A percentile compares a stretch with the other conserved stretches of the same genome.
Conservation (phyloP, 2,113 vertebrate genomes). For the Chascanopsetta lugubris region DNA sequence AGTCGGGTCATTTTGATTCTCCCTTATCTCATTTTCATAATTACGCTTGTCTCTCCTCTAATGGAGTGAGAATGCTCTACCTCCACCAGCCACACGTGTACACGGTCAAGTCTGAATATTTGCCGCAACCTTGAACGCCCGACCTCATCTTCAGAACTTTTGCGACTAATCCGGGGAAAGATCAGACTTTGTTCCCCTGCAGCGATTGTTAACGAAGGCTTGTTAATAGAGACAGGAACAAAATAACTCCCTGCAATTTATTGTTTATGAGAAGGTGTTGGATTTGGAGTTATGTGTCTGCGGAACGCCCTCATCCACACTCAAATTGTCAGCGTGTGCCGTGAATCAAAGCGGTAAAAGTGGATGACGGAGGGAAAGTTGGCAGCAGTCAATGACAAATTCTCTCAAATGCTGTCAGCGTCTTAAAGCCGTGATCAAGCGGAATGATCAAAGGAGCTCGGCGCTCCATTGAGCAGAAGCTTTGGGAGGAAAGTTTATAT, state of each 20-base stretch:
- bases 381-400: conserved; percentile 67
- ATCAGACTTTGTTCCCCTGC: conserved; percentile 34
- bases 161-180: conserved; percentile 23
- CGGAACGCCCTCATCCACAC: conserved; percentile 58
- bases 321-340: conserved; percentile 56
- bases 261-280: conserved; percentile 69
- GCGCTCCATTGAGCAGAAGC: conserved; percentile 10
- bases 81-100: conserved; percentile 51
- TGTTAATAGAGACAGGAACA: conserved; percentile 48
- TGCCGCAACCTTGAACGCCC: conserved; percentile 55
- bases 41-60: conserved; percentile 68
- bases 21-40: conserved; percentile 76
- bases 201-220: conserved; percentile 47
- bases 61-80: conserved; percentile 65
- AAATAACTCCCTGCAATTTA: conserved; percentile 55
- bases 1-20: conserved; percentile 72
- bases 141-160: conserved; percentile 49
- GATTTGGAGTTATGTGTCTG: conserved; percentile 64
- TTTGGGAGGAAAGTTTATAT: conserved; percentile 5
- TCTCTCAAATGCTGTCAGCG: conserved; percentile 69
- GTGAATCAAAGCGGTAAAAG: conserved; percentile 64
- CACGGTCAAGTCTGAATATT: conserved; percentile 57
- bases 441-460: conserved; percentile 71
- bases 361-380: conserved; percentile 64
- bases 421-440: conserved; percentile 74